A percentile compares a stretch with the other conserved stretches of the same genome.
These are phyloP conservation scores for Tupaia tana DNA, from an alignment of 2,113 vertebrate genomes.

Conservation along the genomic window DNA sequence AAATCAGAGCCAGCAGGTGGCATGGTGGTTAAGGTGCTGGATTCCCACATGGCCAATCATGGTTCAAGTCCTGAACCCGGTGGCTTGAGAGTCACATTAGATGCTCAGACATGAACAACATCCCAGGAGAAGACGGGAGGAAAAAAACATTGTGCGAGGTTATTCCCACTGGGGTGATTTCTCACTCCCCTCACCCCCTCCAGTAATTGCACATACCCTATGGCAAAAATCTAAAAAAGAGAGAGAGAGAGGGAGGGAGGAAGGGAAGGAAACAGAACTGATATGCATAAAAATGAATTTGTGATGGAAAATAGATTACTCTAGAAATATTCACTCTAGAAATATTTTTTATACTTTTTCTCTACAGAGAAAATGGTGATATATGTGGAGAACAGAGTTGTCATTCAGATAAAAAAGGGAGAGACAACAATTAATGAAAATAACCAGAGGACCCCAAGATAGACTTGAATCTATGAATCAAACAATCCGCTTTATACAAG, in stretches of 20 bases:
- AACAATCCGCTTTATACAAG: neutral
- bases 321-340: neutral
- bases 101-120: neutral
- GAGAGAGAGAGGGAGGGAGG: too few species aligned
- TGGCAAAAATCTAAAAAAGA: too few species aligned
- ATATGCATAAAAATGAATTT: slow-evolving; percentile 17
- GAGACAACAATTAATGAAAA: neutral
- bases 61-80: too few species aligned
- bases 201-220: too few species aligned
- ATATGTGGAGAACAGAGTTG: neutral
- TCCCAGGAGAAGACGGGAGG: too few species aligned
- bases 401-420: neutral
- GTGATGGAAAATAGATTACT: neutral
- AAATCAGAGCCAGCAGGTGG: neutral
- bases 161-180: too few species aligned
- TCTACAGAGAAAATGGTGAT: neutral
- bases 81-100: too few species aligned
- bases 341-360: slow-evolving; percentile 38
- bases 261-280: neutral
- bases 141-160: too few species aligned
- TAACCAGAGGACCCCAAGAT: neutral
- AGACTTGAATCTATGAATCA: neutral
- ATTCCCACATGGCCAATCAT: too few species aligned
- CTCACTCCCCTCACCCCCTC: too few species aligned
- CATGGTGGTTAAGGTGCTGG: too few species aligned